Base-by-base conservation (phyloP, 1,140 invertebrate species). In the Polypedilum vanderplanki region DNA sequence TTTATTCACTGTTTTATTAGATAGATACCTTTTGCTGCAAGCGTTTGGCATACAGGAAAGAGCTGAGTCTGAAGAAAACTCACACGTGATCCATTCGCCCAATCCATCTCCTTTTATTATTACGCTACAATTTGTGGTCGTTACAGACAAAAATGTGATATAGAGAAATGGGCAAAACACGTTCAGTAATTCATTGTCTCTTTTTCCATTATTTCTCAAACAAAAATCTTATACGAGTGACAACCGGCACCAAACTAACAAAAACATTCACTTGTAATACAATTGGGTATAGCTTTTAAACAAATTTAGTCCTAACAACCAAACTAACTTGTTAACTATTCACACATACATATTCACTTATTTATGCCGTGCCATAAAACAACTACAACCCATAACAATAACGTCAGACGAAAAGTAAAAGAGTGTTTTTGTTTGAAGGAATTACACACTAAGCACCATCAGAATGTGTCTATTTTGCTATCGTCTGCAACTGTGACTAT, bases 11-110 rank as follows among this genome's bases (percentile, higher is more conserved):
- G 46, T 57, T 4, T 57, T 1, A 57, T 57, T 12, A 57, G 17
- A 20, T 22, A 70, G 4, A n/a, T 70, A 70, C 65, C 65, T 70
- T 70, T 70, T 20, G 65, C 65, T 18, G 65, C 65, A n/a, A 70
- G 18, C 20, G 65, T 70, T 70, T 70, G 65, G 18, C 65, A 70
- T 8, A 70, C 65, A 18, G 65, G 65, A 70, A 70, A 70, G 1
- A 70, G 18, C 18, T 70, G 65, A 10, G 65, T 70, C 17, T 70
- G 65, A 18, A 70, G 65, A 18, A 70, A 70, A 18, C 65, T 22
- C 65, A 70, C 65, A 70, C 65, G 65, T 70, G 65, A 70, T 70
- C 65, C 65, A 8, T 18, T 18, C 3, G n/a, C 18, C 65, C 65
- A 70, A 70, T 70, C 65, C 65, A 70, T 70, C 9, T 57, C n/a